Evolutionary conservation across 2,113 vertebrate genomes (phyloP).

Genomic region (Forbesichthys agassizii): DNA sequence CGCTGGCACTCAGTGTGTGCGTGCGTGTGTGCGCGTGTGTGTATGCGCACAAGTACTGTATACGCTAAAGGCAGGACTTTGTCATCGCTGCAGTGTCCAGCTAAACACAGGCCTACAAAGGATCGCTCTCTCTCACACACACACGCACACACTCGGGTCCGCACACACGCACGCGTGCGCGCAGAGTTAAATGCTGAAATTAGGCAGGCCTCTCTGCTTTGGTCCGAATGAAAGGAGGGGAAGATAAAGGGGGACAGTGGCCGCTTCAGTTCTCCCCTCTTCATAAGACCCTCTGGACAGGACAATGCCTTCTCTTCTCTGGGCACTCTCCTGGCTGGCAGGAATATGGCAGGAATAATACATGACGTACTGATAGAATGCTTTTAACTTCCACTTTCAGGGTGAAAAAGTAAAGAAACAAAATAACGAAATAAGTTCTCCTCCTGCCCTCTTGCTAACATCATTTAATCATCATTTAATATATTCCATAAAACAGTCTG

Average conservation of each 20-base stretch:
- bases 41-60: too few relatives aligned
- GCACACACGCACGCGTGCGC: too few relatives aligned
- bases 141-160: not conserved
- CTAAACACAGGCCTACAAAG: not conserved
- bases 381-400: conserved; percentile 13
- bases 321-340: not conserved
- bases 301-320: not conserved
- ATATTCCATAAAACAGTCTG: not conserved
- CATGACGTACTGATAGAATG: not conserved
- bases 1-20: conserved; percentile 23
- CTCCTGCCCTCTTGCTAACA: not conserved
- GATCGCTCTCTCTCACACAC: not conserved
- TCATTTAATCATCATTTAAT: not conserved
- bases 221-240: not conserved
- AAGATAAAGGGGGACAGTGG: not conserved
- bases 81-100: conserved; percentile 4
- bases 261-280: not conserved
- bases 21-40: too few relatives aligned
- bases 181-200: not conserved
- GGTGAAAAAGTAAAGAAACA: conserved; percentile 1
- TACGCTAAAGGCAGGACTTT: conserved; percentile 17
- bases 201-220: not conserved
- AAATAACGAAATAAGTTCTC: not conserved
- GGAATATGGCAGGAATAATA: too few relatives aligned
- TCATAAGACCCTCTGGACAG: not conserved